Conservation (phyloP, 2,888 invertebrate genomes). For the Yponomeuta cagnagella region DNA sequence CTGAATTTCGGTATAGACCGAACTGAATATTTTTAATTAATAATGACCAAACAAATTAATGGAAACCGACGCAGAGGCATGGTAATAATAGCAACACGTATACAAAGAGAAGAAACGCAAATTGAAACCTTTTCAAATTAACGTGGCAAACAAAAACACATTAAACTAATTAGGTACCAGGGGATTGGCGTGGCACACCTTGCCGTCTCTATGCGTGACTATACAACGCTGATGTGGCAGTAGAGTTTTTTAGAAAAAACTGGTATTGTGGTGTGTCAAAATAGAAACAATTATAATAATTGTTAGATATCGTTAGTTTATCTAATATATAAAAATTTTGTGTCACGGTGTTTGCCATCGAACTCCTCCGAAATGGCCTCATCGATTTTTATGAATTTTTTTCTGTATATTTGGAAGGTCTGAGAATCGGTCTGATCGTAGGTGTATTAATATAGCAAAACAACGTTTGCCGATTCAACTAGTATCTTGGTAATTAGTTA, state of each 20-base stretch:
- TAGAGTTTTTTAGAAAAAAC: background rate
- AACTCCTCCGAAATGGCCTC: too few species aligned
- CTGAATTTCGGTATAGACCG: background rate
- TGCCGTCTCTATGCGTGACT: constrained; percentile 2
- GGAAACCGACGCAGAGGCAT: background rate
- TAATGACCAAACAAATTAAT: background rate
- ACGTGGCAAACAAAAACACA: constrained; percentile 4
- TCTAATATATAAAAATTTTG: too few species aligned
- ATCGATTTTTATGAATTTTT: too few species aligned
- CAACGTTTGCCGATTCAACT: too few species aligned
- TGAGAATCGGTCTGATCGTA: too few species aligned
- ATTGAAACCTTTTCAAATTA: background rate
- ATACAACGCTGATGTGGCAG: background rate
- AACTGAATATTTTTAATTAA: background rate
- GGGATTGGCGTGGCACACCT: background rate
- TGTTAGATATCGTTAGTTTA: background rate
- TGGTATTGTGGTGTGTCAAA: background rate
- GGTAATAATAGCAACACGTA: background rate
- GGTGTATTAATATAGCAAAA: too few species aligned
- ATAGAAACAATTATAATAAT: background rate
- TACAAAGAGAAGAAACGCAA: background rate
- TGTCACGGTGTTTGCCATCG: too few species aligned
- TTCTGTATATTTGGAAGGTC: too few species aligned
- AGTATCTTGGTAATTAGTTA: background rate
- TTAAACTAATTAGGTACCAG: background rate